phyloP scores from a whole-genome alignment of 2,113 vertebrate genomes.

The Spizaetus ornatus region DNA sequence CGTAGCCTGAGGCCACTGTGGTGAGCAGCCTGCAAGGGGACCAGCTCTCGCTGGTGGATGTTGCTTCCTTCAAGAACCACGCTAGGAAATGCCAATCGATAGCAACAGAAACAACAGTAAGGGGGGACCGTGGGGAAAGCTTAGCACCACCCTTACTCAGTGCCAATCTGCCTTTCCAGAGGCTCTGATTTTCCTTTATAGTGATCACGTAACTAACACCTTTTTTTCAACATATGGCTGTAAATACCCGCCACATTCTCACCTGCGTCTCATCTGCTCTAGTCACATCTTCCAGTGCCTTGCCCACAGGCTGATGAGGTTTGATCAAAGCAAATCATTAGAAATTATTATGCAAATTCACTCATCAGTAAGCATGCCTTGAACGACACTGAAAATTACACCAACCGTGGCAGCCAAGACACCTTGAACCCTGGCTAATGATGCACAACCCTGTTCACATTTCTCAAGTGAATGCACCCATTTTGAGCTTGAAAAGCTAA shows the following conservation, averaged over 20 bases:
- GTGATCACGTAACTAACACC: neutral
- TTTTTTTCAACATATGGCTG: neutral
- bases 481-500: slow-evolving; percentile 8
- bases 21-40: neutral
- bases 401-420: neutral
- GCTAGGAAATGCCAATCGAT: neutral
- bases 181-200: neutral
- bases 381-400: neutral
- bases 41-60: accelerated
- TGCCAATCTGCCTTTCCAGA: neutral
- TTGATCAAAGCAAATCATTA: neutral
- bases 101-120: neutral
- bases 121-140: neutral
- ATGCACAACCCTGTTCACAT: neutral
- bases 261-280: neutral
- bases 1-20: neutral
- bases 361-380: neutral
- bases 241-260: neutral
- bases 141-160: neutral
- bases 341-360: slow-evolving; percentile 1
- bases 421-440: neutral
- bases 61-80: neutral
- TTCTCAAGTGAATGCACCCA: neutral
- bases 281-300: neutral
- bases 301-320: neutral